A percentile compares a stretch with the other conserved stretches of the same genome.
These are phyloP conservation scores for Holacanthus passer DNA, from an alignment of 2,113 vertebrate genomes.

Conservation along the genomic window DNA sequence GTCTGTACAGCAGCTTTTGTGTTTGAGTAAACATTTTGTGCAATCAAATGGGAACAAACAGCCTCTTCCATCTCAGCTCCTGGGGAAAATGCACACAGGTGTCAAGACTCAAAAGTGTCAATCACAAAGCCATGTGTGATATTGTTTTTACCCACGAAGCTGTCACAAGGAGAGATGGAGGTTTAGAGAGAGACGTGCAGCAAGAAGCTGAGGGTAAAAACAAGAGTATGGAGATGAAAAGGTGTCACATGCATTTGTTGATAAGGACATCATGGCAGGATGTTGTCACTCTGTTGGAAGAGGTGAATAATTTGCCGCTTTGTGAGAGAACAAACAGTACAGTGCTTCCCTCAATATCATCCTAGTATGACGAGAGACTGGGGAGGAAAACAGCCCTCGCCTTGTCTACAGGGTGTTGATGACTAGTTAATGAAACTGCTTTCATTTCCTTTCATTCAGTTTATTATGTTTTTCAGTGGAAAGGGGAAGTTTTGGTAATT, in stretches of 20 bases:
- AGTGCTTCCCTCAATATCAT: slow-evolving; percentile 27
- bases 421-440: slow-evolving; percentile 55
- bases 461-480: slow-evolving; percentile 42
- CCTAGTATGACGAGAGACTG: slow-evolving; percentile 35
- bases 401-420: slow-evolving; percentile 39
- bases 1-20: slow-evolving; percentile 11
- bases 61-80: slow-evolving; percentile 14
- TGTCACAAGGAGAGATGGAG: neutral
- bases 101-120: slow-evolving; percentile 5
- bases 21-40: slow-evolving; percentile 31
- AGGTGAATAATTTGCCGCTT: slow-evolving; percentile 42
- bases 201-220: neutral
- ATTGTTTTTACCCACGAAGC: slow-evolving; percentile 30
- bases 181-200: neutral
- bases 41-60: slow-evolving; percentile 39
- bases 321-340: slow-evolving; percentile 50
- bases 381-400: slow-evolving; percentile 36
- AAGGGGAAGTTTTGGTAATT: slow-evolving; percentile 22
- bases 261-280: slow-evolving; percentile 27
- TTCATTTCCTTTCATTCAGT: slow-evolving; percentile 64
- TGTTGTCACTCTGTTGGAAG: slow-evolving; percentile 28
- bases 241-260: neutral
- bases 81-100: neutral
- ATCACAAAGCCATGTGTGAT: slow-evolving; percentile 23
- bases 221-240: slow-evolving; percentile 5